Evolutionary conservation across 2,113 vertebrate genomes (phyloP).

Genomic region (Perca fluviatilis): DNA sequence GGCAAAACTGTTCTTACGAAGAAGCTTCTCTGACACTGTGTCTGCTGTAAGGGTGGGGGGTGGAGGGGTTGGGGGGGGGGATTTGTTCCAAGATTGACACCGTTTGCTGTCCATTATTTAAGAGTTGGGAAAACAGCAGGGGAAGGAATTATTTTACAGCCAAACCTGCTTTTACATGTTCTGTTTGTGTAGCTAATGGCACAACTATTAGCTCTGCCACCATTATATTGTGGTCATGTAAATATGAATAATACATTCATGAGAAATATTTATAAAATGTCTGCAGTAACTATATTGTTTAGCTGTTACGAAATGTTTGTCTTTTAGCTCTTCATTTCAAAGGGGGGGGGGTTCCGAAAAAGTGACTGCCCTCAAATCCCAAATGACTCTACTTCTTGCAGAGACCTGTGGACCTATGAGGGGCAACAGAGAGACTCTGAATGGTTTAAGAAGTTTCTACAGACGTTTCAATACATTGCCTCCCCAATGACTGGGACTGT

Average conservation of each 20-base stretch:
- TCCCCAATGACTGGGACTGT: too few relatives aligned
- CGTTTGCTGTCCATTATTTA: not conserved
- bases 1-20: not conserved
- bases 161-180: not conserved
- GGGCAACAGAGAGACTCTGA: too few relatives aligned
- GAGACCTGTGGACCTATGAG: too few relatives aligned
- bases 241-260: not conserved
- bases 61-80: not conserved
- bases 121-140: conserved; percentile 9
- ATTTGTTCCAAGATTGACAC: conserved; percentile 8
- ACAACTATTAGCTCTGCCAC: not conserved
- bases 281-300: not conserved
- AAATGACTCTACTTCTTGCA: not conserved
- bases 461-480: too few relatives aligned
- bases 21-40: not conserved
- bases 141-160: conserved; percentile 16
- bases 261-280: not conserved
- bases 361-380: not conserved
- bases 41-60: not conserved
- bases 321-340: not conserved
- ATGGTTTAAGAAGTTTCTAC: too few relatives aligned
- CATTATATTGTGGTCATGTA: not conserved
- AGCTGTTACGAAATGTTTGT: not conserved
- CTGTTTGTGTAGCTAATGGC: not conserved
- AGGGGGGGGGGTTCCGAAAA: not conserved